Evolutionary conservation across 2,888 invertebrate species (phyloP), one percentile per base, ranked within the genome.

Genomic region (Eupithecia exiguata): DNA sequence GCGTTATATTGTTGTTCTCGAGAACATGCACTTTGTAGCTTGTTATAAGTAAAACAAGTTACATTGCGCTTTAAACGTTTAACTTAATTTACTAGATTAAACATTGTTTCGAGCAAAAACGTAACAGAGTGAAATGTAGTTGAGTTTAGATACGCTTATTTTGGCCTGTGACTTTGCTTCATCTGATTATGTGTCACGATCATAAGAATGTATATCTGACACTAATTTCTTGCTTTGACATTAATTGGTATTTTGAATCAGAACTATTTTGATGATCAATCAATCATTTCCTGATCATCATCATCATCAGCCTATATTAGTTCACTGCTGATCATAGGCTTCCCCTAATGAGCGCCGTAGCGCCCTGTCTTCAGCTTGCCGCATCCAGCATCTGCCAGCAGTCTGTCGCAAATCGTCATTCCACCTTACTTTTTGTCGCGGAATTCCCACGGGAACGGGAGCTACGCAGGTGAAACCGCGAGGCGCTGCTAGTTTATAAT

Each of bases 11-110:
- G 21, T 43, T 21, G 66, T 40, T 65, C 38, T 38, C 25, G 21
- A 66, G 66, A 38, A 66, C 21, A 66, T 66, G 66, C 40, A 66
- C 38, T 38, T n/a, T 38, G 65, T 38, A 38, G 65, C 21, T 30
- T n/a, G n/a, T 38, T 62, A 35, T 62, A 62, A 62, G 62, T 62
- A 62, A 62, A 35, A 62, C 30, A 35, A 62, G 35, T 62, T 62
- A 25, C 58, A 25, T 25, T 58, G 14, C 25, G 62, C 30, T 30
- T 62, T 35, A 18, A 25, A 14, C 14, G 21, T 61, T 61, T 16
- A 30, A 61, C 61, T 30, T 61, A 61, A 30, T 62, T 62, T 62
- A 62, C 62, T 21, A 62, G 62, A 62, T 62, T 62, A 18, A 18
- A 62, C 62, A 35, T 35, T 30, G 62, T 62, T 62, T 35, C 62